These are phyloP conservation scores for Smithornis capensis DNA, from an alignment of 2,113 vertebrate species.

Conservation along the genomic window DNA sequence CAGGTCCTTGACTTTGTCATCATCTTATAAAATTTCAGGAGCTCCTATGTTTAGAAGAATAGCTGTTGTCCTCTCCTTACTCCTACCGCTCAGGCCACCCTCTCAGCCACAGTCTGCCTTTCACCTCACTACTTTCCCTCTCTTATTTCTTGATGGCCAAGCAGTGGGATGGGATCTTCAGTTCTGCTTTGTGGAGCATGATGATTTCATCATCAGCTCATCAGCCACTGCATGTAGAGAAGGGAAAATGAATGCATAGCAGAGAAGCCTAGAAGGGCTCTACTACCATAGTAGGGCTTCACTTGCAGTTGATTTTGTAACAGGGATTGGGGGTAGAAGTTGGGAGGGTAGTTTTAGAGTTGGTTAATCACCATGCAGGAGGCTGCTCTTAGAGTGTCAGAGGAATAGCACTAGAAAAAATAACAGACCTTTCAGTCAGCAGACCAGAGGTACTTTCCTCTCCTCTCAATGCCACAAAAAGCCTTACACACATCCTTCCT, in stretches of 20 bases:
- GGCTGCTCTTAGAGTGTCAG: neutral
- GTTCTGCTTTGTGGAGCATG: neutral
- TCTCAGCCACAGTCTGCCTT: neutral
- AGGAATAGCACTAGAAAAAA: neutral
- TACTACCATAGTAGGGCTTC: neutral
- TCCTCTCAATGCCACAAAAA: neutral
- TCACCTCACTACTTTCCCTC: neutral
- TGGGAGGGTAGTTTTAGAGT: neutral
- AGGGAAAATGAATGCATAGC: neutral
- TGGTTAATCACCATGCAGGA: neutral
- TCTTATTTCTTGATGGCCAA: neutral
- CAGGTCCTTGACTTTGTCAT: neutral
- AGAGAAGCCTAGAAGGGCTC: neutral
- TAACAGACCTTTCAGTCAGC: neutral
- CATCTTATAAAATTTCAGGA: neutral
- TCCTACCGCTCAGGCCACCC: neutral
- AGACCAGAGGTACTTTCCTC: neutral
- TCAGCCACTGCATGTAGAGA: neutral
- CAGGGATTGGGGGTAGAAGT: neutral
- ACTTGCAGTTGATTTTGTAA: accelerated
- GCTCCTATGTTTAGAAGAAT: neutral
- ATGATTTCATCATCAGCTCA: neutral
- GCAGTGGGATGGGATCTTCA: neutral
- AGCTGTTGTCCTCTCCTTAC: neutral
- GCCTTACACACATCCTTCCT: neutral